Evolutionary conservation across 2,113 vertebrate genomes (phyloP).

Genomic region (Paratilapia polleni): DNA sequence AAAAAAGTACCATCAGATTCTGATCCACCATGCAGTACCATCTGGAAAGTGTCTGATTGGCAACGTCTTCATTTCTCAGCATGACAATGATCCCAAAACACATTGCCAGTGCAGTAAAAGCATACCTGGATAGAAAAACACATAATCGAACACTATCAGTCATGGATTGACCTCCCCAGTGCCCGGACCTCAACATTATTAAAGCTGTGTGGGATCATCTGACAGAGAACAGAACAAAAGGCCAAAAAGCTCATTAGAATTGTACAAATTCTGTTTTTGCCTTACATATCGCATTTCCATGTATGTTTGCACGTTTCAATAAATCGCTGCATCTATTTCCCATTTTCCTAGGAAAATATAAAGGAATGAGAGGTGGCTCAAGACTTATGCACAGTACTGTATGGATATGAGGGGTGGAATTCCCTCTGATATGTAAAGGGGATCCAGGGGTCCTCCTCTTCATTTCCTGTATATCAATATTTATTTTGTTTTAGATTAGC

Average conservation of each 20-base stretch:
- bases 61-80: background rate
- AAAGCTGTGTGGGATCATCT: background rate
- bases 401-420: too few relatives aligned
- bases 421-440: too few relatives aligned
- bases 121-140: background rate
- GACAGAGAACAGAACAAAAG: background rate
- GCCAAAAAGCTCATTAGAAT: background rate
- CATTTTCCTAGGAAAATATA: background rate
- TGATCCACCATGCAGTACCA: background rate
- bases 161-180: background rate
- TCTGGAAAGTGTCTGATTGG: too few relatives aligned
- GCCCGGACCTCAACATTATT: background rate
- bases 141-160: background rate
- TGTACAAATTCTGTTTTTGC: background rate
- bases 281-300: background rate
- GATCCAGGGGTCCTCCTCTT: too few relatives aligned
- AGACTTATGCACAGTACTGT: background rate
- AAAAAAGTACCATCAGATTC: background rate
- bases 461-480: accelerated
- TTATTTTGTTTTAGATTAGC: background rate
- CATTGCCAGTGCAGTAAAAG: background rate
- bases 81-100: background rate
- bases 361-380: background rate
- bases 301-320: background rate
- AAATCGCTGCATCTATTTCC: background rate